These are phyloP conservation scores for Seladonia tumulorum DNA, from an alignment of 2,888 invertebrate species.

Conservation along the genomic window DNA sequence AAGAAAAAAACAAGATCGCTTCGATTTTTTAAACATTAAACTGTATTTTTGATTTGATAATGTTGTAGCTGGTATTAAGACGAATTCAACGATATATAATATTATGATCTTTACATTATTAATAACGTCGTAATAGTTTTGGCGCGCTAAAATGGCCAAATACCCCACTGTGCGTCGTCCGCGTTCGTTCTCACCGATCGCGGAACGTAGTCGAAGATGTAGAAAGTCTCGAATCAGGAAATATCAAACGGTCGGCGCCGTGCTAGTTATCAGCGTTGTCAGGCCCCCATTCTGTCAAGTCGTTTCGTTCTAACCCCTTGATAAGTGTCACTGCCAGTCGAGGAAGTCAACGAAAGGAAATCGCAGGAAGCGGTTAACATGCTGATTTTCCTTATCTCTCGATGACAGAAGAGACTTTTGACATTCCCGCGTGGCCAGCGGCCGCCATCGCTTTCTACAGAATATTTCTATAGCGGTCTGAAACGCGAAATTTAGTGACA, in stretches of 20 bases:
- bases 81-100: too few species aligned
- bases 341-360: constrained; percentile 28
- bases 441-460: neutral
- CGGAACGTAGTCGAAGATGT: constrained; percentile 19
- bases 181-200: neutral
- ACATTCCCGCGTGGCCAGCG: neutral
- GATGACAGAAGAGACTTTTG: neutral
- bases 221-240: constrained; percentile 40
- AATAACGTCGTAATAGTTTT: too few species aligned
- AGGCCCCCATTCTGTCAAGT: constrained; percentile 17
- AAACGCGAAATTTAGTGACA: too few species aligned
- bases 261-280: constrained; percentile 30
- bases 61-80: too few species aligned
- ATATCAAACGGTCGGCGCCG: constrained; percentile 21
- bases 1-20: too few species aligned
- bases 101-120: too few species aligned
- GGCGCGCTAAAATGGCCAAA: too few species aligned
- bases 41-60: too few species aligned
- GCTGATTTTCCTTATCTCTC: constrained; percentile 31
- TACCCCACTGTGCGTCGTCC: too few species aligned
- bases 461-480: neutral
- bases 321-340: constrained; percentile 33
- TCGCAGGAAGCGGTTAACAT: constrained; percentile 13
- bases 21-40: too few species aligned
- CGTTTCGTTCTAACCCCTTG: constrained; percentile 27